phyloP scores from a whole-genome alignment of 1,140 invertebrate genomes.

The Diorhabda sublineata region DNA sequence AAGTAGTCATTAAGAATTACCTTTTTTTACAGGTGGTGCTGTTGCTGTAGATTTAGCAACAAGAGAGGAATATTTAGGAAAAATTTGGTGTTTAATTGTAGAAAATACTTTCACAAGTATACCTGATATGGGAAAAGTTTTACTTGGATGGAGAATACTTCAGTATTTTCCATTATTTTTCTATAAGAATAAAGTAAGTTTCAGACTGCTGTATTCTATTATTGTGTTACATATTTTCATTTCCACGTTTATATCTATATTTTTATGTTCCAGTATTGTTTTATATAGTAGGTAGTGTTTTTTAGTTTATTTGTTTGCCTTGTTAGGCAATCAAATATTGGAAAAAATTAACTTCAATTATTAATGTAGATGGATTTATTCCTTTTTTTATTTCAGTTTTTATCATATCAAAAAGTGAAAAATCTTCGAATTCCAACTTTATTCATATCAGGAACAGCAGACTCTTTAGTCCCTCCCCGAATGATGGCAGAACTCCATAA shows the following conservation, averaged over 20 bases:
- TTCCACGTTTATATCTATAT: too few species aligned
- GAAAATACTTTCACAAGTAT: conserved; percentile 96
- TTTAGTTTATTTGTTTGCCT: too few species aligned
- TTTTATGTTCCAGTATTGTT: too few species aligned
- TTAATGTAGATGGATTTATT: too few species aligned
- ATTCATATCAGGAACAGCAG: conserved; percentile 76
- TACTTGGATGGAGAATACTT: conserved; percentile 65
- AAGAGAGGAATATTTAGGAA: conserved; percentile 65
- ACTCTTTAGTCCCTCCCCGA: conserved; percentile 75
- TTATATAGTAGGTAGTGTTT: too few species aligned
- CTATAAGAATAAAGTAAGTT: conserved; percentile 77
- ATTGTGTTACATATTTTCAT: too few species aligned
- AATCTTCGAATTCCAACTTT: conserved; percentile 65
- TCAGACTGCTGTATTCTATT: not conserved
- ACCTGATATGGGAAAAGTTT: conserved; percentile 81
- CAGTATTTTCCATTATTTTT: conserved; percentile 69
- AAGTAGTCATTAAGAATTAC: too few species aligned
- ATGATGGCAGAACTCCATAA: conserved; percentile 81
- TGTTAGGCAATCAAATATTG: too few species aligned
- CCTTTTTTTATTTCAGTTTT: conserved; percentile 57
- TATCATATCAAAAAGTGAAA: conserved; percentile 66
- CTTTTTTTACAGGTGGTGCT: conserved; percentile 41
- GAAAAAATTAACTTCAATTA: too few species aligned
- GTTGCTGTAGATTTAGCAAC: conserved; percentile 73
- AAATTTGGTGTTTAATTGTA: conserved; percentile 80